Base-by-base conservation (phyloP, 2,888 invertebrate species). In the Piscicola geometra region DNA sequence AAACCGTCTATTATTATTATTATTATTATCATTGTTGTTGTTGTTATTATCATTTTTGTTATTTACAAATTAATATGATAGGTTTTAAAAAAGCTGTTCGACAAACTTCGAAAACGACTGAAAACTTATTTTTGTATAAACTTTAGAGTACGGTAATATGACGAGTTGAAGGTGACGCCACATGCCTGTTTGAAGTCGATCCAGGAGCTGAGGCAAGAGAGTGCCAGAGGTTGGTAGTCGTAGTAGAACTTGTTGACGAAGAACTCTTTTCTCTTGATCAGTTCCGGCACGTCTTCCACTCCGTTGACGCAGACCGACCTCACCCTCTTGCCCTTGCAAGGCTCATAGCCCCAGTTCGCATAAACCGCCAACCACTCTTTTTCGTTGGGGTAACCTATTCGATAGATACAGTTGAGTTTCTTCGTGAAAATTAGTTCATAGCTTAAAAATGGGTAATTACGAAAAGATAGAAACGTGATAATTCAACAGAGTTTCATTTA, bases 211-310 rank as follows among this genome's bases (percentile, higher is more conserved):
- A 83, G 64, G 68, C 83, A 83, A 32, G 79, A 79, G 60, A 80
- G 79, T 0, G 81, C 82, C 15, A 81, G 78, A 3, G 81, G 80
- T 71, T 83, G 79, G 70, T 75, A 76, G 60, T 81, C 78, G 5
- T 78, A 33, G 73, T 81, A 79, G 75, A 83, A 79, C 77, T 83
- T 83, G 77, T 83, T 84, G 36, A 77, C 82, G 71, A 83, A 81
- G 32, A 83, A 77, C 56, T 82, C 80, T 25, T 76, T 73, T 12
- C 73, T 76, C 9, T 71, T 72, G 28, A 78, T 64, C 1, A 83
- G 79, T 0, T 12, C 21, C 5, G 78, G 76, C 28, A 83, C 70
- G 71, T 84, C 83, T 9, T 75, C 77, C 18, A 82, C 79, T 3
- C 83, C 82, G 72, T 81, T 82, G 1, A 83, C 80, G 75, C 83